phyloP scores from a whole-genome alignment of 1,140 invertebrate species.

The Penaeus indicus region DNA sequence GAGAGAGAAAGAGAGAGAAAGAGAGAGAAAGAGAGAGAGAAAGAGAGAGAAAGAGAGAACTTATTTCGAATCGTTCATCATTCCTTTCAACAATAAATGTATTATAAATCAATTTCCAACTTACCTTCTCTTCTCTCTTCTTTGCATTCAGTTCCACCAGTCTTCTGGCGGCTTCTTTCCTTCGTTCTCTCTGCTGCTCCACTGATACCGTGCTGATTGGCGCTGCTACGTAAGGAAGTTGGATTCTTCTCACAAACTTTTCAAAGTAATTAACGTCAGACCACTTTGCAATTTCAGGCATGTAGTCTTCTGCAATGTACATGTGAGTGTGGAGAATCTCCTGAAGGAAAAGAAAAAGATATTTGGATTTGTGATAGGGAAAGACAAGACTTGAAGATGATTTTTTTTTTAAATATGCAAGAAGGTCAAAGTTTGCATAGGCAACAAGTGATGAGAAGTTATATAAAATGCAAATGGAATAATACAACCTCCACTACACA shows the following conservation, averaged over 20 bases:
- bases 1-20: too few species aligned
- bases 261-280: slow-evolving; percentile 86
- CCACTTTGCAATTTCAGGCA: slow-evolving; percentile 85
- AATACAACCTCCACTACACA: background rate
- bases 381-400: background rate
- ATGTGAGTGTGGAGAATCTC: slow-evolving; percentile 88
- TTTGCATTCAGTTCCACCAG: slow-evolving; percentile 76
- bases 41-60: too few species aligned
- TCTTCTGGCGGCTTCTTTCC: slow-evolving; percentile 84
- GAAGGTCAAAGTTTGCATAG: too few species aligned
- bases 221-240: slow-evolving; percentile 81
- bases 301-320: slow-evolving; percentile 83
- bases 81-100: too few species aligned
- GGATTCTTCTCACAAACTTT: slow-evolving; percentile 84
- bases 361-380: background rate
- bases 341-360: slow-evolving; percentile 69
- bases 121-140: slow-evolving; percentile 83
- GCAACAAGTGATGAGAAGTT: too few species aligned
- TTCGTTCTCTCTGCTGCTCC: slow-evolving; percentile 88
- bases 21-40: too few species aligned
- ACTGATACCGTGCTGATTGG: slow-evolving; percentile 72
- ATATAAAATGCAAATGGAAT: background rate
- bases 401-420: too few species aligned
- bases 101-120: background rate
- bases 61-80: too few species aligned